Percentiles rank a stretch among this genome's conserved stretches.
Evolutionary conservation across 37 sponge, comb jelly and placozoan species (phyloP).

Genomic region (Beroe forskalii): DNA sequence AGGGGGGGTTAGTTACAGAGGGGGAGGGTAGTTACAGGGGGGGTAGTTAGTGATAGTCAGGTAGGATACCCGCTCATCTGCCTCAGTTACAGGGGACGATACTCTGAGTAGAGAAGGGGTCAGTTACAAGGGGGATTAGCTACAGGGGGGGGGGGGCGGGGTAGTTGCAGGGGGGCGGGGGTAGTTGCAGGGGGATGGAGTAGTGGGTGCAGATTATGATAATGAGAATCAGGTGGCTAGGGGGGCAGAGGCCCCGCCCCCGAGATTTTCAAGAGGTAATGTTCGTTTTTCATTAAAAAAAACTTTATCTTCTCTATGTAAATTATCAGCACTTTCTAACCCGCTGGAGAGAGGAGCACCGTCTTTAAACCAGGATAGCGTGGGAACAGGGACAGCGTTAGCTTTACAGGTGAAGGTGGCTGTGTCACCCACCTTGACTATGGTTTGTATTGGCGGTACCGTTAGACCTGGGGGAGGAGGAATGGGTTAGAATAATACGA

Average conservation of each 20-base stretch:
- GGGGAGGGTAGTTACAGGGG: not conserved
- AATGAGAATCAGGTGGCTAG: too few relatives aligned
- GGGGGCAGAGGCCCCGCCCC: too few relatives aligned
- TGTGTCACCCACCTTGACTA: conserved; percentile 49
- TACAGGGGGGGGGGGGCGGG: not conserved
- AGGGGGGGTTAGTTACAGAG: not conserved
- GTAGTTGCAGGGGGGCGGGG: not conserved
- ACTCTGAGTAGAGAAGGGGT: conserved; percentile 53
- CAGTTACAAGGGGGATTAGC: too few relatives aligned
- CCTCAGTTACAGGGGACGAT: not conserved
- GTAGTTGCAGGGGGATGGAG: too few relatives aligned
- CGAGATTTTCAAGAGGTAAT: too few relatives aligned
- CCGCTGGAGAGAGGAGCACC: conserved; percentile 9
- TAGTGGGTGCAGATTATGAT: too few relatives aligned
- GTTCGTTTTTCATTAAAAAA: too few relatives aligned
- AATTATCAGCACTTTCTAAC: too few relatives aligned
- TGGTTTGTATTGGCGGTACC: conserved; percentile 41
- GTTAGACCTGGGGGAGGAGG: conserved; percentile 27
- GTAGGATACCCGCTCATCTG: not conserved
- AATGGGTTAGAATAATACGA: not conserved
- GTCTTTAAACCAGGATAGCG: conserved; percentile 25
- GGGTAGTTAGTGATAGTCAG: conserved; percentile 4
- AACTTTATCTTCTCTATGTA: too few relatives aligned
- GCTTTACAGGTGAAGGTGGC: conserved; percentile 61
- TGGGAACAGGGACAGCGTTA: conserved; percentile 50